phyloP scores from a whole-genome alignment of 2,113 vertebrate species.

The Misgurnus mizolepis region DNA sequence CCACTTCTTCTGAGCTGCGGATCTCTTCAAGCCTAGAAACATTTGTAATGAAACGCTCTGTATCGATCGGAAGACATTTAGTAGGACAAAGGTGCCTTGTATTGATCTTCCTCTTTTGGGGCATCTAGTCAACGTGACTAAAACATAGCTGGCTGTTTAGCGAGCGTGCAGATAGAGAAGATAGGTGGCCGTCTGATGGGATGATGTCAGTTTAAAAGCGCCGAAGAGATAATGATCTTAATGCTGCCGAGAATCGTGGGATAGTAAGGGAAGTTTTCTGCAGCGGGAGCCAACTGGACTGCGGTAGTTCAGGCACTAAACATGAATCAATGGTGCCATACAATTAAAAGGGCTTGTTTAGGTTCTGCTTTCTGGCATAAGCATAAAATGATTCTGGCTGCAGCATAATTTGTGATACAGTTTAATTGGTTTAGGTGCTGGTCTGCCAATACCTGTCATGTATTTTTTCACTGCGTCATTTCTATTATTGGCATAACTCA shows the following conservation, averaged over 20 bases:
- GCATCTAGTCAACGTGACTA: constrained; percentile 42
- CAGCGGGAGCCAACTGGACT: constrained; percentile 16
- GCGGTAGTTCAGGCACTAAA: neutral
- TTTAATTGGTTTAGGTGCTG: constrained; percentile 15
- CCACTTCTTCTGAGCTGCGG: constrained; percentile 24
- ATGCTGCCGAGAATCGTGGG: constrained; percentile 18
- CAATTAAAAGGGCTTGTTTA: constrained; percentile 32
- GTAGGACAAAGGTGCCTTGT: constrained; percentile 37
- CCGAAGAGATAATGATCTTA: constrained; percentile 16
- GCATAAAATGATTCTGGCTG: constrained; percentile 1
- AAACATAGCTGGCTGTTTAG: constrained; percentile 18
- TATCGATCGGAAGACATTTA: constrained; percentile 45
- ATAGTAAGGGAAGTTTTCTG: constrained; percentile 28
- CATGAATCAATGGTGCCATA: constrained; percentile 27
- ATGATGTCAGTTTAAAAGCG: neutral
- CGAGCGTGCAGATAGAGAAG: neutral
- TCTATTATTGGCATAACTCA: constrained; percentile 17
- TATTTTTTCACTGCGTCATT: constrained; percentile 1
- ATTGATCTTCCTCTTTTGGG: constrained; percentile 40
- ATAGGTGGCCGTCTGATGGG: constrained; percentile 5
- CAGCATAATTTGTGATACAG: constrained; percentile 17
- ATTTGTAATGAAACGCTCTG: constrained; percentile 43
- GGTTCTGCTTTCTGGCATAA: constrained; percentile 13
- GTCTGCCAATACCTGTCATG: neutral
- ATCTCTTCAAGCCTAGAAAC: constrained; percentile 43